Base-by-base conservation (phyloP, 2,888 invertebrate species). In the Platycheirus albimanus region DNA sequence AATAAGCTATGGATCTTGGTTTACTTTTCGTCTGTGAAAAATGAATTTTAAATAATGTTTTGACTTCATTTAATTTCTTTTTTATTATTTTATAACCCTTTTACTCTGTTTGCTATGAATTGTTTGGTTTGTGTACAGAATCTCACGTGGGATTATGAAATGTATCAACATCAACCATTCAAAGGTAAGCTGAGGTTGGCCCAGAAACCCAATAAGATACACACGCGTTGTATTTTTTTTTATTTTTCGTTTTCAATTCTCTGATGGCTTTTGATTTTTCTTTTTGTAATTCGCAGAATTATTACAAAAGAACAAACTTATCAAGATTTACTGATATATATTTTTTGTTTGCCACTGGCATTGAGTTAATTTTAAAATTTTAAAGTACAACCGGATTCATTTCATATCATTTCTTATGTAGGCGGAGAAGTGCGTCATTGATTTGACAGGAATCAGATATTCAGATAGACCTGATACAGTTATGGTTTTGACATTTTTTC, bases 191-290 rank as follows among this genome's bases (percentile, higher is more conserved):
- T 24, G 13, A 24, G 10, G 41, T 58, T 58, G 58, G 41, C 41
- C 58, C 11, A 15, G 28, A 58, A 58, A 58, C 41, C 58, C 41
- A 58, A 13, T 41, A 38, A 58, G 24, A 56, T 38, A 56, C 5
- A 47, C 10, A 38, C 28, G 24, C 20, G 13, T 20, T 56, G 24
- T 56, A 36, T 56, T 38, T 24, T 58, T 2, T 5, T 54, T 8
- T 38, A 3, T 33, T 41, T 58, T 6, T 19, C 5, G 15, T 8
- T 33, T 4, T n/a, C n/a, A n/a, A n/a, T 8, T 33, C 6, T 33
- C 4, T 11, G 41, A 1, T 8, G 1, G n/a, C 0, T 19, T 36
- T 36, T 19, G 7, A 3, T n/a, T 36, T 20, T 7, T 36, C 10
- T 0, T 24, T 15, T 38, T n/a, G 58, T 24, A 58, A 41, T 13